Conservation (phyloP, 2,797 vertebrate species). For the Brachymystax lenok region DNA sequence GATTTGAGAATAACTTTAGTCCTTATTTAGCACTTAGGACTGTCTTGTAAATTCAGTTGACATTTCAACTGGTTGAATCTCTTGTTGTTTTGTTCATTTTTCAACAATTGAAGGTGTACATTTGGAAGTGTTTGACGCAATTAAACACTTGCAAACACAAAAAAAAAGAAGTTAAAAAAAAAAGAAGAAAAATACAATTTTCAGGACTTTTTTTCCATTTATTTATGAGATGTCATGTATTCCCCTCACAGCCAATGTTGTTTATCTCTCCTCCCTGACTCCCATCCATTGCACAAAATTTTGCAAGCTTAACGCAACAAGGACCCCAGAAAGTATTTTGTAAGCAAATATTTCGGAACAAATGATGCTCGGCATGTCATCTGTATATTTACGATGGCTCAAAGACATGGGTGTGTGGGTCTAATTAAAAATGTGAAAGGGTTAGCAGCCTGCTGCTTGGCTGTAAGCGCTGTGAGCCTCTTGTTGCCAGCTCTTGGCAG, state of each 20-base stretch:
- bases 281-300: conserved; percentile 37
- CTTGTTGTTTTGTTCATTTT: no score
- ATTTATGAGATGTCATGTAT: background rate
- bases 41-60: background rate
- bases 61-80: no score
- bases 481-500: conserved; percentile 95
- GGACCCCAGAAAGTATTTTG: conserved; percentile 72
- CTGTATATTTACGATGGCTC: conserved; percentile 97
- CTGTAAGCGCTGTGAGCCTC: conserved; percentile 83
- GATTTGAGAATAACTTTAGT: background rate
- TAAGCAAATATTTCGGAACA: conserved; percentile 79
- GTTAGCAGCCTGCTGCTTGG: conserved; percentile 94
- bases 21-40: conserved; percentile 3
- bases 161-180: background rate
- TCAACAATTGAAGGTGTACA: background rate
- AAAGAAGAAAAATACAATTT: background rate
- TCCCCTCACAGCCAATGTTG: conserved; percentile 17
- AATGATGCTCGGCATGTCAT: conserved; percentile 90
- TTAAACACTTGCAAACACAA: background rate
- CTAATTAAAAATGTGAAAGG: conserved; percentile 99
- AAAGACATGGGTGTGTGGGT: conserved; percentile 98
- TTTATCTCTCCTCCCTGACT: conserved; percentile 32
- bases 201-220: conserved; percentile 18
- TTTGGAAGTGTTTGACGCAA: background rate
- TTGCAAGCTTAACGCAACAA: conserved; percentile 50